Percentiles rank a stretch among this genome's conserved stretches.
phyloP scores from a whole-genome alignment of 2,797 vertebrate genomes.

The Anguilla obscura region DNA sequence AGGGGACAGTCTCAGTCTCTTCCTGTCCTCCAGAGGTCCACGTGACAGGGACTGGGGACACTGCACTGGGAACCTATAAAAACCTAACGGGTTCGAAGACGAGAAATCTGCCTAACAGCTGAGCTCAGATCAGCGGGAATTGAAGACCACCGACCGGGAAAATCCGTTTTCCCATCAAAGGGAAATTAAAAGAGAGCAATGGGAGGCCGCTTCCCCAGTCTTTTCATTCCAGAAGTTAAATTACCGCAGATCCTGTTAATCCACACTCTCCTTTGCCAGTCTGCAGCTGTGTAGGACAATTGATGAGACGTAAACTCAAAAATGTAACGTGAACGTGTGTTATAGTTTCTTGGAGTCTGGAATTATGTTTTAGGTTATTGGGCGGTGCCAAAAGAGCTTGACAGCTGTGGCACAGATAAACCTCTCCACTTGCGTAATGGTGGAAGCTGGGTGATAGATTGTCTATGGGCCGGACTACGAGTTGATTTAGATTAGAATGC shows the following conservation, averaged over 20 bases:
- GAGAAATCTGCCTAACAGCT: background rate
- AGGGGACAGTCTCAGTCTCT: background rate
- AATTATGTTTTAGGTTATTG: background rate
- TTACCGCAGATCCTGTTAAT: background rate
- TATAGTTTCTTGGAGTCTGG: background rate
- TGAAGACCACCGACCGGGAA: conserved; percentile 15
- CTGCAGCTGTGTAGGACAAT: too few species aligned
- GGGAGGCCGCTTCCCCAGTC: background rate
- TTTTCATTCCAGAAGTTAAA: background rate
- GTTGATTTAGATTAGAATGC: background rate
- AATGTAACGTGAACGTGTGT: background rate
- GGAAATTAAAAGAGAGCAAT: background rate
- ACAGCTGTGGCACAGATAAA: background rate
- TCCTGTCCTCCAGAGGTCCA: background rate
- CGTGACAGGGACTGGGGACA: background rate
- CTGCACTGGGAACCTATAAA: conserved; percentile 5
- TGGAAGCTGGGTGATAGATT: background rate
- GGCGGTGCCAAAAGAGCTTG: background rate
- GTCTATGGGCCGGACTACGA: background rate
- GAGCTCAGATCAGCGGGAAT: conserved; percentile 6
- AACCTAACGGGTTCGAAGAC: background rate
- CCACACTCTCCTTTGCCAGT: background rate
- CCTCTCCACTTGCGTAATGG: background rate
- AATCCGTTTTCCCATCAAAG: background rate
- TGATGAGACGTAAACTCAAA: background rate